These are phyloP conservation scores for Ceuthmochares aereus DNA, from an alignment of 2,113 vertebrate genomes.

Conservation along the genomic window DNA sequence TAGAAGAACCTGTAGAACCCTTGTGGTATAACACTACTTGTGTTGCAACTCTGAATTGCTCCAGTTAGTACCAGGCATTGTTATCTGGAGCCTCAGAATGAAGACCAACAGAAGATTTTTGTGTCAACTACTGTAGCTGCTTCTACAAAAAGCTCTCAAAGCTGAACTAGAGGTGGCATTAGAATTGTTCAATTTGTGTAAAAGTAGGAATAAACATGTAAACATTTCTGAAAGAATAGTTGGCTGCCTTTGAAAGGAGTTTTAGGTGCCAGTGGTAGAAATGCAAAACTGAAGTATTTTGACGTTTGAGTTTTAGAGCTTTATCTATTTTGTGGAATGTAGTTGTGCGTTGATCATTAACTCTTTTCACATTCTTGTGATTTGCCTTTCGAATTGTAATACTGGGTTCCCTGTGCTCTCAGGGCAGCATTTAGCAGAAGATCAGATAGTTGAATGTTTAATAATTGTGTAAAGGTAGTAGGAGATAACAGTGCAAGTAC, in stretches of 20 bases:
- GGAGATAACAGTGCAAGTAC: neutral
- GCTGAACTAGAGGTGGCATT: neutral
- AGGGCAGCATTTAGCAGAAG: neutral
- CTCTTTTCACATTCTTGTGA: neutral
- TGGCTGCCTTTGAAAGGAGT: neutral
- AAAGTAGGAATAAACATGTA: neutral
- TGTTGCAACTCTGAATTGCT: neutral
- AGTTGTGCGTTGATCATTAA: neutral
- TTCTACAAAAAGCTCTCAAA: neutral
- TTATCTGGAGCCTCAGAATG: neutral
- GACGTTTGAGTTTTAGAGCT: neutral
- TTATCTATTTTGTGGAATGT: neutral
- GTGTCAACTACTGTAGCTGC: neutral
- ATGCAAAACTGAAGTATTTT: neutral
- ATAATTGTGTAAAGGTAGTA: neutral
- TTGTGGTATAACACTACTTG: neutral
- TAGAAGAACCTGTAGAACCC: neutral
- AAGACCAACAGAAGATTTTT: neutral
- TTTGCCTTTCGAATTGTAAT: neutral
- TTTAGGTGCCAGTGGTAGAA: neutral
- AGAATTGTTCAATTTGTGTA: neutral
- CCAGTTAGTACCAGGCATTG: neutral
- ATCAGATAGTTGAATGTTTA: neutral
- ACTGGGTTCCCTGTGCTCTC: neutral
- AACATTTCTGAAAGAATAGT: neutral